Base-by-base conservation (phyloP, 2,888 invertebrate species). In the Psylliodes chrysocephalus region DNA sequence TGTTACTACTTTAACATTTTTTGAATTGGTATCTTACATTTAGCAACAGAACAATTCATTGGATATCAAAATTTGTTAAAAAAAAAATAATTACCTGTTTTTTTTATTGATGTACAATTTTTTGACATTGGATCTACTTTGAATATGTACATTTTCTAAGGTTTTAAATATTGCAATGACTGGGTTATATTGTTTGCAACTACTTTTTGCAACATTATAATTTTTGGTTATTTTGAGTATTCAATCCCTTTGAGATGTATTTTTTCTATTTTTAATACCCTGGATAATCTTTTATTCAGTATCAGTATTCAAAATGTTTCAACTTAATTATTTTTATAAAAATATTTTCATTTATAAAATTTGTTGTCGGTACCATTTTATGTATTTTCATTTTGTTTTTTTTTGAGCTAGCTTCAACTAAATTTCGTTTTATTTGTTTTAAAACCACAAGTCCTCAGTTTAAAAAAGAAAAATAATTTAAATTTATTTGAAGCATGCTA, bases 401-500 rank as follows among this genome's bases (percentile, higher is more conserved):
- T 15, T 56, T 14, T 33, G 30, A 12, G 57, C 30, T 22, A 46
- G 47, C 35, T 59, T 59, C 14, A 46, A 59, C 42, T 38, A 49
- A 59, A 49, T 51, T 51, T 14, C 22, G 22, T 17, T 35, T 19
- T 56, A 19, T 42, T 22, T n/a, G 5, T 19, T 38, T 6, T 25
- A 15, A 7, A 53, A 35, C 7, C 33, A 46, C 60, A 60, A 53
- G 53, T 56, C 55, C 55, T 56, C 8, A 18, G 1, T 42, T 35
- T 12, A 22, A 46, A n/a, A 30, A 17, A 6, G 8, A 61, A 19
- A 17, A 30, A 4, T 8, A n/a, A 10, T 19, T n/a, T 1, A 40
- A 53, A 54, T 28, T 55, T 47, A n/a, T 64, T 64, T 64, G 60
- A 64, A 60, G 52, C 56, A 60, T 49, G 59, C 59, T 40, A 40